phyloP scores from a whole-genome alignment of 2,113 vertebrate species.

The Chaetodon auriga region DNA sequence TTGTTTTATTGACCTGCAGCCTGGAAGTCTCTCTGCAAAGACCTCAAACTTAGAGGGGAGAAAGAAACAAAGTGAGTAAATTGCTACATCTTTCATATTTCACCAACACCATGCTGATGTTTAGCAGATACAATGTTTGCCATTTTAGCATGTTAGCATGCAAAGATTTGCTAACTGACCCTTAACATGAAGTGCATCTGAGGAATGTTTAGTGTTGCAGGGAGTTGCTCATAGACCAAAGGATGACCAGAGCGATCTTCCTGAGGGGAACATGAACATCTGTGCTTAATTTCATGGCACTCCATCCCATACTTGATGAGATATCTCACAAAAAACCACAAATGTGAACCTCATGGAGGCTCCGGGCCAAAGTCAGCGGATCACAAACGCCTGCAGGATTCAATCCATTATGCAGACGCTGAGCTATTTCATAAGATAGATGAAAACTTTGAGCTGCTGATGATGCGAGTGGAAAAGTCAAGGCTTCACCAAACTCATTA shows the following conservation, averaged over 20 bases:
- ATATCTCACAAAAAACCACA: background rate
- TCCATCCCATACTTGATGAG: background rate
- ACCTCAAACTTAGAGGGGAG: fast-evolving
- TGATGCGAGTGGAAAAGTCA: no score
- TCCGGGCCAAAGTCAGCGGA: background rate
- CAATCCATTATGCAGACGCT: no score
- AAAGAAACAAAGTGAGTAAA: slow-evolving; percentile 35
- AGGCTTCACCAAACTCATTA: no score
- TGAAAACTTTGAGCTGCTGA: no score
- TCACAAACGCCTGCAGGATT: background rate
- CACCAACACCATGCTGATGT: background rate
- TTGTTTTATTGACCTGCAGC: slow-evolving; percentile 31
- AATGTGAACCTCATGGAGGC: background rate
- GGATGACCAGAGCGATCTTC: background rate
- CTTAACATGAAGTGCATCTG: background rate
- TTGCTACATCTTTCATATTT: background rate
- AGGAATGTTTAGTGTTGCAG: background rate
- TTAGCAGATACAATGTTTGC: background rate
- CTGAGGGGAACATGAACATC: background rate
- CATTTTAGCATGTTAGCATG: background rate
- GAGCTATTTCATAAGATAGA: no score
- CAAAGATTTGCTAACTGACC: background rate
- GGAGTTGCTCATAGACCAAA: background rate
- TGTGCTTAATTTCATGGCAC: background rate
- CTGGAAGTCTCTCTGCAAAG: slow-evolving; percentile 14